Conservation (phyloP, 2,888 invertebrate species). For the Rotaria socialis region DNA sequence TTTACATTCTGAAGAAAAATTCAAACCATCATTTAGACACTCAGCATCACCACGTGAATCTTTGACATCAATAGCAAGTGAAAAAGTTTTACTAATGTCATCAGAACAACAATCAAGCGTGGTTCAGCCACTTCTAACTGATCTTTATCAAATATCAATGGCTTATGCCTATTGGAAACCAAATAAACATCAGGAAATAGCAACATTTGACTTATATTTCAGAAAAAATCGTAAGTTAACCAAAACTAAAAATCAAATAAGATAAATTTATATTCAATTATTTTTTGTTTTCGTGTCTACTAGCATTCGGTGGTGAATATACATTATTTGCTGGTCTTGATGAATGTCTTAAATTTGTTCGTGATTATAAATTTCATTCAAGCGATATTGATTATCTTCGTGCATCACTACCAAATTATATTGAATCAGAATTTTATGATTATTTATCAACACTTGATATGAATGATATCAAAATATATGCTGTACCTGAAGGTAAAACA, state of each 20-base stretch:
- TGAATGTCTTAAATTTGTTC: constrained; percentile 84
- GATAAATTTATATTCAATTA: too few species aligned
- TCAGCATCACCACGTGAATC: not conserved
- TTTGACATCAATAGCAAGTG: not conserved
- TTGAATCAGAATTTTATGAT: constrained; percentile 81
- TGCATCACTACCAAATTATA: constrained; percentile 74
- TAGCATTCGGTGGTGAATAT: constrained; percentile 87
- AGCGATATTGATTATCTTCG: constrained; percentile 83
- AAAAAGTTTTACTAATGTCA: not conserved
- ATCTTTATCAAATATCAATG: constrained; percentile 97
- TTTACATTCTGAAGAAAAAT: not conserved
- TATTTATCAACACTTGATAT: constrained; percentile 78
- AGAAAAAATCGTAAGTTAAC: constrained; percentile 70
- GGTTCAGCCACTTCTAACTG: constrained; percentile 56
- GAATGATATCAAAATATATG: constrained; percentile 77
- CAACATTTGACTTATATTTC: constrained; percentile 95
- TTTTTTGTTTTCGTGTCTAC: constrained; percentile 53
- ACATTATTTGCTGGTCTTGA: constrained; percentile 95
- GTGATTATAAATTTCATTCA: constrained; percentile 83
- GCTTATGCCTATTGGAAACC: constrained; percentile 99
- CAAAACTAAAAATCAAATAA: not conserved
- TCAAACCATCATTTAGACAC: not conserved
- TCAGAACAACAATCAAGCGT: constrained; percentile 17
- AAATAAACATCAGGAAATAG: constrained; percentile 80
- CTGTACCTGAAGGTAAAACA: constrained; percentile 71